A percentile compares a stretch with the other conserved stretches of the same genome.
These are phyloP conservation scores for Setipinna tenuifilis DNA, from an alignment of 2,797 vertebrate genomes.

Conservation along the genomic window DNA sequence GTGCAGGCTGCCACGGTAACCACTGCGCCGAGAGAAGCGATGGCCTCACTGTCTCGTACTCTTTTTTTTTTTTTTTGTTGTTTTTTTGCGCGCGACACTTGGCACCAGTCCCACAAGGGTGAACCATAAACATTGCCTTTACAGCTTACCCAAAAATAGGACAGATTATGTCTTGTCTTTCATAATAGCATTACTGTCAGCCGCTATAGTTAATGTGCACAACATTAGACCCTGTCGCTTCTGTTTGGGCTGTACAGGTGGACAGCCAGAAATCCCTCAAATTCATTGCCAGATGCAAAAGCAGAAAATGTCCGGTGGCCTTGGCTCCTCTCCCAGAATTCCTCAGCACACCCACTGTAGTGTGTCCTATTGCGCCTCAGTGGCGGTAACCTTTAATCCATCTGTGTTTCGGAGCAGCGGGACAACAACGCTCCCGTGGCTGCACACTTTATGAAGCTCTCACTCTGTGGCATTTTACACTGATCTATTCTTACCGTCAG, in stretches of 20 bases:
- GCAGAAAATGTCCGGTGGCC: slow-evolving; percentile 25
- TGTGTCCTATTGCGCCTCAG: background rate
- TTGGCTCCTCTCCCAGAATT: slow-evolving; percentile 45
- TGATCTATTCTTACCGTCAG: background rate
- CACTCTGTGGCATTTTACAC: background rate
- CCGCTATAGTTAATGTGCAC: background rate
- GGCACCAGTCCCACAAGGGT: background rate
- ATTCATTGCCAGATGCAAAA: slow-evolving; percentile 28
- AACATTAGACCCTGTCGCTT: background rate
- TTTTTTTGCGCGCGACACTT: background rate
- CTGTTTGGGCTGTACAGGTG: slow-evolving; percentile 20
- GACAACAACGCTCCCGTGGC: background rate
- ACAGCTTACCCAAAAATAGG: background rate
- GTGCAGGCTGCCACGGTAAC: background rate
- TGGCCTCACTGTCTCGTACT: background rate
- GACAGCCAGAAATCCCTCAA: slow-evolving; percentile 4
- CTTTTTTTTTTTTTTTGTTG: too few relatives aligned
- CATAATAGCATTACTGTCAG: background rate
- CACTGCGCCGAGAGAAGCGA: background rate
- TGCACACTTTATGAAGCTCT: background rate
- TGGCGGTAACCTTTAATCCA: slow-evolving; percentile 14
- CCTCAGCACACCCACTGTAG: slow-evolving; percentile 11
- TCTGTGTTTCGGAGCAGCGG: background rate
- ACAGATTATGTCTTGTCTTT: slow-evolving; percentile 1
- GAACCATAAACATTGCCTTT: background rate